Conservation (phyloP, 2,797 vertebrate genomes). For the Pelobates cultripes region DNA sequence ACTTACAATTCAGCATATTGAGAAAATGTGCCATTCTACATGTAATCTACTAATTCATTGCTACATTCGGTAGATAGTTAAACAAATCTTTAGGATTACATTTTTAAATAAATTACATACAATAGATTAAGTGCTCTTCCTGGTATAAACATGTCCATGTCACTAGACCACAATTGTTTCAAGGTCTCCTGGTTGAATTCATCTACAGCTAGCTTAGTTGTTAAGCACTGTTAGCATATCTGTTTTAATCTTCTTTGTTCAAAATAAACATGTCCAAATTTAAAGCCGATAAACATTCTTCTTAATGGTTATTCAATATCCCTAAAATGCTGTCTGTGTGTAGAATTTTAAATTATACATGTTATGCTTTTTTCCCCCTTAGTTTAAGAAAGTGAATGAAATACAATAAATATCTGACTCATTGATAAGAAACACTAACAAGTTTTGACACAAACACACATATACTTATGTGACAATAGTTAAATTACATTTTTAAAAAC, state of each 20-base stretch:
- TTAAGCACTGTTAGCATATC: slow-evolving; percentile 41
- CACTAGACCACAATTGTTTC: slow-evolving; percentile 9
- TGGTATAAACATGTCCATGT: slow-evolving; percentile 10
- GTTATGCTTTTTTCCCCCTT: not conserved
- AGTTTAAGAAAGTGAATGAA: no score
- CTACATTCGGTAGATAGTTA: not conserved
- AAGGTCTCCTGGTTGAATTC: slow-evolving; percentile 12
- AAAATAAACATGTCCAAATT: slow-evolving; percentile 47
- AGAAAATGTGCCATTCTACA: not conserved
- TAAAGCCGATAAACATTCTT: slow-evolving; percentile 44
- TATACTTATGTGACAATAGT: no score
- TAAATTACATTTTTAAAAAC: no score
- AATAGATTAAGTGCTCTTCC: slow-evolving; percentile 21
- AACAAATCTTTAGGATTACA: not conserved
- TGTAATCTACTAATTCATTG: not conserved
- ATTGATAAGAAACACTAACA: no score
- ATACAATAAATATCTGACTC: no score
- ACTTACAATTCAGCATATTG: not conserved
- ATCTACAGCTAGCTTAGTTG: slow-evolving; percentile 43
- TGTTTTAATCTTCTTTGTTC: slow-evolving; percentile 47
- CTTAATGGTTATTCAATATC: slow-evolving; percentile 44
- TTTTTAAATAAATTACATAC: slow-evolving; percentile 6
- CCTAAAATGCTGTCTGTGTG: slow-evolving; percentile 14
- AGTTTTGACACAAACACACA: no score
- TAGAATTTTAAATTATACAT: not conserved